Evolutionary conservation across 2,113 vertebrate genomes (phyloP), one percentile per base, ranked within the genome.

Genomic region (Poecilia latipinna): DNA sequence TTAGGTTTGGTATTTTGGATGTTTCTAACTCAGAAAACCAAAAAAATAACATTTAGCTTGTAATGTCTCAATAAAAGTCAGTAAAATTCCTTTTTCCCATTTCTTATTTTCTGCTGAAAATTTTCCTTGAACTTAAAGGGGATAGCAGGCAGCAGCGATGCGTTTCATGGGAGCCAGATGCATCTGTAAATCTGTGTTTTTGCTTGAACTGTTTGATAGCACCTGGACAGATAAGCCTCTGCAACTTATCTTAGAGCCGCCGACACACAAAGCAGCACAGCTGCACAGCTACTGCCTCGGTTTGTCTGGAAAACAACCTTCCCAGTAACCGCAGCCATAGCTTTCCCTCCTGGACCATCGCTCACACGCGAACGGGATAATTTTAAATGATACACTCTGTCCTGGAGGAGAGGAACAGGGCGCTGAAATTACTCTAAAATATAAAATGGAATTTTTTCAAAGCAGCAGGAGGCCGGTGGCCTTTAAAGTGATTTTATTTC

Each of bases 261-360:
- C 72, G 17, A 85, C 86, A 78, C 70, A 71, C 75, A 90, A 88
- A 86, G 86, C 84, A 82, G 82, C 85, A 32, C n/a, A n/a, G 78
- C 65, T 61, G 69, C 65, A 1, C 85, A 72, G 75, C 82, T 83
- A 7, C 15, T 48, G 44, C 4, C 44, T 54, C 0, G 8, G 22
- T n/a, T 57, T n/a, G 51, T 17, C 17, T n/a, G 51, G 24, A 54
- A 70, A 82, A 75, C 0, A 65, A 73, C 75, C 61, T 82, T 61
- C 1, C 51, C 60, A 35, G 15, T 31, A 12, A 35, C 68, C 70
- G 28, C 17, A 12, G 35, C 24, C n/a, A 7, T 29, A 39, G 64
- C 17, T 70, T 61, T 42, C 51, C 24, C 24, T 57, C 22, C 10
- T 24, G 17, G 51, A 24, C 51, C 51, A 3, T n/a, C 51, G 6